Evolutionary conservation across 2,888 invertebrate genomes (phyloP).

Genomic region (Pterobdella sp.): DNA sequence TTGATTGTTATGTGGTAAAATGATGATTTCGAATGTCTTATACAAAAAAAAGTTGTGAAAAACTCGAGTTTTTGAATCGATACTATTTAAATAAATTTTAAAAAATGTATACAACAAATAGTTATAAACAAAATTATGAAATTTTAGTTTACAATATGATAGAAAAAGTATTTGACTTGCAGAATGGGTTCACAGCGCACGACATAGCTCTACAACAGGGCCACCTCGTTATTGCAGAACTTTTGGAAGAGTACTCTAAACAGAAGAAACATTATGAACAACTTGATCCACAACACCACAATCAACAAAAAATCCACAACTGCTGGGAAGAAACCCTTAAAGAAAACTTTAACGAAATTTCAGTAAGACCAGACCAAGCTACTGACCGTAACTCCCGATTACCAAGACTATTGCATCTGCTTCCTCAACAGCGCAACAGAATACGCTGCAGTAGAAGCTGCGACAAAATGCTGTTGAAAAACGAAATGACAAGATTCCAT

Average conservation of each 20-base stretch:
- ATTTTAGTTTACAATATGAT: too few relatives aligned
- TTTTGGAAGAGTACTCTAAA: slow-evolving; percentile 32
- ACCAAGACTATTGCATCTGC: not conserved
- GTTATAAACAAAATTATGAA: too few relatives aligned
- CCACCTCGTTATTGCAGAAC: slow-evolving; percentile 32
- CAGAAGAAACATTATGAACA: not conserved
- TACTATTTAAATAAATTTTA: too few relatives aligned
- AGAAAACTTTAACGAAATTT: not conserved
- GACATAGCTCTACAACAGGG: slow-evolving; percentile 35
- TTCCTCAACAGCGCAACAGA: slow-evolving; percentile 8
- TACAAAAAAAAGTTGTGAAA: too few relatives aligned
- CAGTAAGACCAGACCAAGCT: not conserved
- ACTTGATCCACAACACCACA: not conserved
- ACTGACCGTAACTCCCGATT: not conserved
- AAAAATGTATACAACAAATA: too few relatives aligned
- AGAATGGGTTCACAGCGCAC: slow-evolving; percentile 34
- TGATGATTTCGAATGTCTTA: too few relatives aligned
- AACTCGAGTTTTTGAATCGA: too few relatives aligned
- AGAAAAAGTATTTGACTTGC: too few relatives aligned
- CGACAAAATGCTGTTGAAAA: not conserved
- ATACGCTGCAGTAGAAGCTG: slow-evolving; percentile 6
- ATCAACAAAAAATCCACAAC: not conserved
- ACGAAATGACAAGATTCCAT: not conserved
- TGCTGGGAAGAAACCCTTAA: not conserved
- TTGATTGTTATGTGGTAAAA: not conserved